Base-by-base conservation (phyloP, 30 jellyfish, hydroid and myxozoan species). In the Turritopsis rubra region DNA sequence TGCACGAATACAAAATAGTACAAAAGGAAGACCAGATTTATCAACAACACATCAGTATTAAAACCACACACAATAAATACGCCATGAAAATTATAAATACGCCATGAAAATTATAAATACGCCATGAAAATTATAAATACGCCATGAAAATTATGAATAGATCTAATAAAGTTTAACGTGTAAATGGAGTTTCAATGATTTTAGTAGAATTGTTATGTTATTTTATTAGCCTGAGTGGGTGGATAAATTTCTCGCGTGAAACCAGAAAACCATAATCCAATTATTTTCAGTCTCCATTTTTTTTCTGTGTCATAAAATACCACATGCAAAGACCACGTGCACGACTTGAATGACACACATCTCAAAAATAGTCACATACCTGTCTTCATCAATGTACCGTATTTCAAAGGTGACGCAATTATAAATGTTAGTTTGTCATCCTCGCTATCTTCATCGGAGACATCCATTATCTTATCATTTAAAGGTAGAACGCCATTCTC, bases 401-500 rank as follows among this genome's bases (percentile, higher is more conserved):
- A 81, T n/a, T 53, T 53, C 9, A 93, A 96, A 19, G 86, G 85
- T 28, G 83, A 25, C 18, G 79, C 89, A 24, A 94, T 85, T 72
- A 85, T 16, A 85, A 88, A 89, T 21, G 95, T 82, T 1, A 94
- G 90, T 52, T 77, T 79, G 65, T 89, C 91, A 71, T 89, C 97
- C 25, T 86, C 96, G 1, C 92, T 84, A 72, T 94, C 97, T 79
- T 86, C 91, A 73, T 94, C 99, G 31, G 96, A 82, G 7, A 96
- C 96, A n/a, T 88, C 79, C 82, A 88, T 80, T 52, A 93, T 79
- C n/a, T 83, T 94, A 23, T 89, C 86, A 53, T 90, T 85, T 54
- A 93, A 53, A 0, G 52, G 78, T 21, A 85, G 90, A 31, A 85
- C 65, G 1, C 95, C 96, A 66, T 92, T 54, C 75, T 89, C 99